Base-by-base conservation (phyloP, 1,140 invertebrate genomes). In the Drosophila lacteicornis region DNA sequence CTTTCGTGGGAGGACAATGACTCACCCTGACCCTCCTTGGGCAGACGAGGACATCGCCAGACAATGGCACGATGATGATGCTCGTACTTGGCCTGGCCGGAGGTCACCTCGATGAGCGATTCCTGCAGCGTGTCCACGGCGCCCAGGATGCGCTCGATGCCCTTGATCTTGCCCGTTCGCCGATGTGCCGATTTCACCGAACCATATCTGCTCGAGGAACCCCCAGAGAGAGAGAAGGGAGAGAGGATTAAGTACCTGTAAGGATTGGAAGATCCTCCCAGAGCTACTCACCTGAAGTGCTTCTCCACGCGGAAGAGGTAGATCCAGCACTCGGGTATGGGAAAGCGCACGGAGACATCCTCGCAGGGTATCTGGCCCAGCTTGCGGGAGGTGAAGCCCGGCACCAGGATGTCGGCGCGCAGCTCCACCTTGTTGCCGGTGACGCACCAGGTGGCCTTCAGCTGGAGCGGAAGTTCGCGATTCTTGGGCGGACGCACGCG, bases 261-360 rank as follows among this genome's bases (percentile, higher is more conserved):
- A 36, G 4, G 33, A 11, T 4, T 0, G 19, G n/a, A 4, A 17
- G 1, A 8, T 7, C 3, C 4, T 19, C 9, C 1, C 2, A 1
- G 1, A 25, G 12, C 19, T 2, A 33, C 55, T 33, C 55, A 99
- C 87, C 98, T 95, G 94, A 99, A 99, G 93, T 99, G 97, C 91
- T 99, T 99, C 93, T 99, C 99, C 19, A 99, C 98, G 70, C 99
- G 95, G 93, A 99, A 99, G 84, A 99, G 94, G 93, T 99, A 99
- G 82, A 99, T 98, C 99, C 99, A 99, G 88, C 97, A 97, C 94
- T 99, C 99, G 27, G 99, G 99, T 76, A 99, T 98, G 6, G 99
- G 98, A 93, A 99, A 99, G 60, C 98, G 95, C 43, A 99, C 97
- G 91, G 97, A 96, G 46, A 99, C 98, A 93, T 99, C 98, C 94